These are phyloP conservation scores for Haplochromis burtoni DNA, from an alignment of 2,113 vertebrate genomes.

Conservation along the genomic window DNA sequence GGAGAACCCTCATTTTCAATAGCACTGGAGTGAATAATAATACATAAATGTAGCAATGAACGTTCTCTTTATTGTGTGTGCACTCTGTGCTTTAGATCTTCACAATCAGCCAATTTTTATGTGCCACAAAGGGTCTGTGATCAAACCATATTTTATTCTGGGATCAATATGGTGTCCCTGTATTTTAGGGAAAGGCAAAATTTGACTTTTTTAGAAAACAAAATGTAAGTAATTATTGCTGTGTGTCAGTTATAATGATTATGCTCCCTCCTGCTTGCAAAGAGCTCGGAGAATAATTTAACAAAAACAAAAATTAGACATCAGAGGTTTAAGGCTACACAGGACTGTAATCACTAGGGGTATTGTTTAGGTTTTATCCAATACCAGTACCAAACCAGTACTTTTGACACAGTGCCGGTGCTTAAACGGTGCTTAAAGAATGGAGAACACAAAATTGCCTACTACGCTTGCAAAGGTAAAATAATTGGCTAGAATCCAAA, in stretches of 20 bases:
- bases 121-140: background rate
- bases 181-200: background rate
- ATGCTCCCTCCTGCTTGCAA: background rate
- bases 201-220: background rate
- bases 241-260: background rate
- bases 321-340: background rate
- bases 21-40: background rate
- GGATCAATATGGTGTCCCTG: background rate
- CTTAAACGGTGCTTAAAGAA: too few relatives aligned
- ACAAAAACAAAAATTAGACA: background rate
- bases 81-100: background rate
- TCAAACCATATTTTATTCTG: background rate
- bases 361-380: too few relatives aligned
- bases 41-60: background rate
- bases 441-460: too few relatives aligned
- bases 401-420: too few relatives aligned
- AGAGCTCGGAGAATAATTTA: background rate
- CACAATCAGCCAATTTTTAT: background rate
- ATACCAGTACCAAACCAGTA: too few relatives aligned
- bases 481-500: too few relatives aligned
- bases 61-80: background rate
- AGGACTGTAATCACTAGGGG: background rate
- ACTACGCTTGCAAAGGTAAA: too few relatives aligned
- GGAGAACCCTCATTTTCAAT: background rate
- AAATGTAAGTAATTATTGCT: background rate